Conservation (phyloP, 37 sponge, comb jelly and placozoan species). For the Halisarca cf. caerulea region DNA sequence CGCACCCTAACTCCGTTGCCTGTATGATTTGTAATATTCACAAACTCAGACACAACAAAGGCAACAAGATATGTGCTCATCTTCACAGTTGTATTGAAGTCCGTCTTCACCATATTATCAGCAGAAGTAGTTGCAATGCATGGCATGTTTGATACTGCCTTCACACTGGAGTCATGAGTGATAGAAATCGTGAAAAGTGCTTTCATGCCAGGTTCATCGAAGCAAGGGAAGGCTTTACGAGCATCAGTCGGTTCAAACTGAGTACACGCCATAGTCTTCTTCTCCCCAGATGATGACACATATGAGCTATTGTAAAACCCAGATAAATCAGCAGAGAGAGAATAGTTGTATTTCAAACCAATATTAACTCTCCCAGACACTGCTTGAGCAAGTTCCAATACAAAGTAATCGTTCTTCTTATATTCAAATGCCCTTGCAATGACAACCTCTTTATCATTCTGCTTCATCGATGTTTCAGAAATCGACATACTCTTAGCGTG, state of each 20-base stretch:
- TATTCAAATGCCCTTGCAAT: neutral
- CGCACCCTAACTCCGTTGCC: too few species aligned
- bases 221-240: conserved; percentile 95
- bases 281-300: conserved; percentile 28
- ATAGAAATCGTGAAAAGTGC: conserved; percentile 87
- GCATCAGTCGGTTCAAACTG: conserved; percentile 97
- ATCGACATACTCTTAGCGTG: conserved; percentile 76
- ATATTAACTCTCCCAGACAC: conserved; percentile 1
- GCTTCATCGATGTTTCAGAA: neutral
- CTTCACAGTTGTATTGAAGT: conserved; percentile 68
- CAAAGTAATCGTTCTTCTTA: conserved; percentile 56
- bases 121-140: neutral
- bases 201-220: conserved; percentile 95
- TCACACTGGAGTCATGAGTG: conserved; percentile 44
- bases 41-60: conserved; percentile 90
- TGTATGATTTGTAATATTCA: too few species aligned
- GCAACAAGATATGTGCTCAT: conserved; percentile 99
- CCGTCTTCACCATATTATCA: conserved; percentile 33
- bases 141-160: conserved; percentile 88
- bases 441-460: neutral
- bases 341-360: conserved; percentile 60
- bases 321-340: conserved; percentile 49
- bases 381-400: conserved; percentile 31
- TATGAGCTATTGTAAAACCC: conserved; percentile 90
- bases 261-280: conserved; percentile 75